Base-by-base conservation (phyloP, 92 coral and sea anemone species). In the Zoanthus sansibaricus region DNA sequence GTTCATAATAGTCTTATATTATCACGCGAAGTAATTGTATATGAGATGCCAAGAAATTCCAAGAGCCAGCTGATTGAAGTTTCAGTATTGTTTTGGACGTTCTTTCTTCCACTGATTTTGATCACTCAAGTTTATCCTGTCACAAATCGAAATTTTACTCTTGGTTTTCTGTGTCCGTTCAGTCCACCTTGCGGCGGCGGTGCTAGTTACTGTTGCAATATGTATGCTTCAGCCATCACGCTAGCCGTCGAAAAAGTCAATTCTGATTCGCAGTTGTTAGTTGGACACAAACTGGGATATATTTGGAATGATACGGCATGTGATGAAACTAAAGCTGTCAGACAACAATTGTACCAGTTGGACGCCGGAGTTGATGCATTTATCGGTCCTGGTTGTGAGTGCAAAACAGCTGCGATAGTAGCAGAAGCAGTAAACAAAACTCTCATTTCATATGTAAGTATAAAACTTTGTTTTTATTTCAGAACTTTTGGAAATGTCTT, bases 141-240 rank as follows among this genome's bases (percentile, higher is more conserved):
- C 2, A 46, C 52, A 16, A 76, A 30, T 30, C 71, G 80, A 64
- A 51, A 88, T 11, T 59, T 88, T 7, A 88, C 88, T 0, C 30
- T 88, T 9, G 91, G 91, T 1, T 82, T 88, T 16, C 87, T 88
- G 14, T 25, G 83, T 9, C 91, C 91, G 21, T 83, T 74, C 72
- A 54, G 49, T 44, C 7, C 14, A 52, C 9, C 3, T 1, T 25
- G 25, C 25, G 25, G 25, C 25, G 25, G 25, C 25, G 25, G 25
- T 37, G 4, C 42, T 2, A 37, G 42, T 37, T 76, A 67, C 44
- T 82, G 82, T 12, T 83, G 88, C 0, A 77, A 67, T 7, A 30
- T 18, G 31, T 76, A 76, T 11, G 82, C 82, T 25, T 76, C 82
- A 12, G 82, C 20, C 14, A 76, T 76, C 8, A 5, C 66, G 30